Base-by-base conservation (phyloP, 2,113 vertebrate species). In the Glaucidium brasilianum region DNA sequence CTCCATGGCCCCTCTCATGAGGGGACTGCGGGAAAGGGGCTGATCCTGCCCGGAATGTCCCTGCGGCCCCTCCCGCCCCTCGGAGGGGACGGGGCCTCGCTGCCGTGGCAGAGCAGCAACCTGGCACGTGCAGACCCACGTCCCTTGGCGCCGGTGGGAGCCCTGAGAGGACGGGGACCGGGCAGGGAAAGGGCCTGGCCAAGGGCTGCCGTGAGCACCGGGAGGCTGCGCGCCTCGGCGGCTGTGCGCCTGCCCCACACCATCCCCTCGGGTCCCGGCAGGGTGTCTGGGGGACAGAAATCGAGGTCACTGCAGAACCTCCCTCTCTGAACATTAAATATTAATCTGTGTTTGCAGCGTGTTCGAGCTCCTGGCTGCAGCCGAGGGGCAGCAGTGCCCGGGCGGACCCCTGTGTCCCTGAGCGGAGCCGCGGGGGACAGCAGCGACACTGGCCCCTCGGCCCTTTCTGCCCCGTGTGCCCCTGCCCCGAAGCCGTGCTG, bases 181-280 rank as follows among this genome's bases (percentile, higher is more conserved):
- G 41, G 45, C 34, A 55, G 60, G 60, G 50, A 25, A 19, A 23
- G 41, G 1, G 7, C 10, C 17, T 26, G 4, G 11, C 43, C 77
- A 52, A 50, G 56, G 39, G 37, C 77, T 63, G 69, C 69, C 23
- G 1, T 9, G 39, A 32, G 39, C 81, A 29, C 18, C 5, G 0
- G 34, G 5, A 3, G 3, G 17, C 29, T 0, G 0, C 10, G 19
- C 8, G 0, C 9, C 23, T n/a, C 55, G 6, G 11, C 0, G 11
- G 25, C 63, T 0, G 0, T 23, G 18, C n/a, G 71, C 49, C 52
- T 35, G 37, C 43, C 47, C 50, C 25, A 6, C 3, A 0, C n/a
- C 13, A 26, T 12, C 45, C 80, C 56, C n/a, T 47, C 37, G 56
- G 68, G 83, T 63, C 60, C 66, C 67, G 13, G 8, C 0, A 0